Conservation (phyloP, 1,140 invertebrate species). For the Eumeta japonica region DNA sequence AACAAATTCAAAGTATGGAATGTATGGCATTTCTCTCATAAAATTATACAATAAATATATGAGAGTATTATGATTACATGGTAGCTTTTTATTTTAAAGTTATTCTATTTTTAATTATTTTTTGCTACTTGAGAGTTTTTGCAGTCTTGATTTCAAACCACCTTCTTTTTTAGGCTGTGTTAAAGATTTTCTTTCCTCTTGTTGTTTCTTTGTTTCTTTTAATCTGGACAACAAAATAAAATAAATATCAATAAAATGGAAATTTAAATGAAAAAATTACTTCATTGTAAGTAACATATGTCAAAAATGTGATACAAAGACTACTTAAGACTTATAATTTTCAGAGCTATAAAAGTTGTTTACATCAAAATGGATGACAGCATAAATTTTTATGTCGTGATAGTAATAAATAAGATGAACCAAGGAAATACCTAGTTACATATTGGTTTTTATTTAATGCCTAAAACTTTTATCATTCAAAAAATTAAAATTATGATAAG, state of each 20-base stretch:
- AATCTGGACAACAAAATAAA: constrained; percentile 53
- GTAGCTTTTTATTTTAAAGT: not conserved
- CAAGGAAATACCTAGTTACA: too few species aligned
- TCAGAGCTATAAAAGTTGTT: too few species aligned
- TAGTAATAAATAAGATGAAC: too few species aligned
- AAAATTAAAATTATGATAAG: not conserved
- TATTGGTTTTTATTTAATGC: too few species aligned
- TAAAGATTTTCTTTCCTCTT: constrained; percentile 58
- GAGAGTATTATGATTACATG: not conserved
- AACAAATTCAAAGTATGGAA: constrained; percentile 1
- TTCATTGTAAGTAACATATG: too few species aligned
- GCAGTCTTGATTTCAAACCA: constrained; percentile 63
- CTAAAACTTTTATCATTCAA: too few species aligned
- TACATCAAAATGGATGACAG: too few species aligned
- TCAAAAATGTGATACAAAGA: too few species aligned
- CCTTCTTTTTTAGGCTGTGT: constrained; percentile 61
- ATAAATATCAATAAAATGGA: constrained; percentile 7
- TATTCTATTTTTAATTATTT: constrained; percentile 23
- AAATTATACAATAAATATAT: not conserved
- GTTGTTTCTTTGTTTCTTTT: constrained; percentile 64
- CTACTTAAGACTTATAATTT: too few species aligned
- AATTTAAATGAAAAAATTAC: constrained; percentile 7
- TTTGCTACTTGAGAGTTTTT: constrained; percentile 52
- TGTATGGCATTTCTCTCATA: not conserved
- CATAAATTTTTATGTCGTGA: too few species aligned